Evolutionary conservation across 2,888 invertebrate species (phyloP), one percentile per base, ranked within the genome.

Genomic region (Tachystola acroxantha): DNA sequence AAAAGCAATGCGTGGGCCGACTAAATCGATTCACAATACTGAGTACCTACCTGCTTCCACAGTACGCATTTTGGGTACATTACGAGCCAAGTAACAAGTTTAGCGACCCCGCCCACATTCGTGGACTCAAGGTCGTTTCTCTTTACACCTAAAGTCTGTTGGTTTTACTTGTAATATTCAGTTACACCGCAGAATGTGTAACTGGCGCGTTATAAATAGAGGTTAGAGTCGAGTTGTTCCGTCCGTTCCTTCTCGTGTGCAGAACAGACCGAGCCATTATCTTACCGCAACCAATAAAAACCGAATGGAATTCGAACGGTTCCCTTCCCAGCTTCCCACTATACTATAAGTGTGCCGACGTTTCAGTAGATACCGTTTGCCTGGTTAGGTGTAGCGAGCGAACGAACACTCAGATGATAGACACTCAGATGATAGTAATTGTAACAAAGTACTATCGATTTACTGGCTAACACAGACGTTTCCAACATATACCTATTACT

Each of bases 211-310:
- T 84, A 84, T 76, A 80, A 81, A 84, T 84, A 81, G 81, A 69
- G 63, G 53, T 70, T 65, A 65, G 67, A 63, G 61, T 69, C 64
- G 72, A 68, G 68, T 69, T 69, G 73, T 70, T 68, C 64, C 65
- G 65, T 52, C 62, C 65, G 65, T 64, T 16, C 16, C 16, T 16
- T 66, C 67, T 69, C 71, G 64, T 54, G 63, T 67, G 64, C 66
- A 66, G 69, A 76, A 76, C 80, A 79, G 78, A 68, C 68, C 68
- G 57, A 61, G 70, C 77, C 75, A 78, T 82, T 84, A 82, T 82
- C 77, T 76, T 69, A 68, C 73, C 64, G 66, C 71, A 72, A 70
- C 73, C 68, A 78, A 81, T 82, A 81, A 84, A 81, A 77, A 72
- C 69, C 70, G 57, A 76, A 80, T 74, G 78, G 74, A 76, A 78